Evolutionary conservation across 2,797 vertebrate species (phyloP).

Genomic region (Sebastes ruberrimus): DNA sequence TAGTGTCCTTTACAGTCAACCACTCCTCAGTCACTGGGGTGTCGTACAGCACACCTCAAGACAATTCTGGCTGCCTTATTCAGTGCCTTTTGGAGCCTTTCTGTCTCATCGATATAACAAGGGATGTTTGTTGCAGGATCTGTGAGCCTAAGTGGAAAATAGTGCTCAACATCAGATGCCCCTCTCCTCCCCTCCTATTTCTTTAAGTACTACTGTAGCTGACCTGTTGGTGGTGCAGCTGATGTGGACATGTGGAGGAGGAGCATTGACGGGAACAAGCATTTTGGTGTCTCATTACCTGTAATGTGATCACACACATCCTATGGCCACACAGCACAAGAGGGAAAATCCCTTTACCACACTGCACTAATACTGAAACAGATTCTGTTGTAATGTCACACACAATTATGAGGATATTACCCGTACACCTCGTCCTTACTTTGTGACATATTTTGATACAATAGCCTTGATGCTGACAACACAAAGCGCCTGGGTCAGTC

Average conservation of each 20-base stretch:
- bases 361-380: neutral
- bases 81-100: no score
- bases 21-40: neutral
- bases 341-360: conserved; percentile 21
- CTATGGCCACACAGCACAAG: neutral
- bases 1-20: neutral
- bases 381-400: neutral
- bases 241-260: conserved; percentile 19
- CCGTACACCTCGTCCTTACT: neutral
- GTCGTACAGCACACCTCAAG: neutral
- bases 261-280: conserved; percentile 47
- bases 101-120: neutral
- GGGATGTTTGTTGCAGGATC: neutral
- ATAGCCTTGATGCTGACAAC: neutral
- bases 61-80: no score
- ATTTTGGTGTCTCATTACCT: conserved; percentile 70
- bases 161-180: neutral
- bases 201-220: neutral
- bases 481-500: no score
- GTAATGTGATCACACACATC: conserved; percentile 68
- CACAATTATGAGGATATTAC: neutral
- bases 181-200: neutral
- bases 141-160: neutral
- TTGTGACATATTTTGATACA: neutral
- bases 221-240: conserved; percentile 32